phyloP scores from a whole-genome alignment of 2,888 invertebrate species.

The Vanessa cardui region DNA sequence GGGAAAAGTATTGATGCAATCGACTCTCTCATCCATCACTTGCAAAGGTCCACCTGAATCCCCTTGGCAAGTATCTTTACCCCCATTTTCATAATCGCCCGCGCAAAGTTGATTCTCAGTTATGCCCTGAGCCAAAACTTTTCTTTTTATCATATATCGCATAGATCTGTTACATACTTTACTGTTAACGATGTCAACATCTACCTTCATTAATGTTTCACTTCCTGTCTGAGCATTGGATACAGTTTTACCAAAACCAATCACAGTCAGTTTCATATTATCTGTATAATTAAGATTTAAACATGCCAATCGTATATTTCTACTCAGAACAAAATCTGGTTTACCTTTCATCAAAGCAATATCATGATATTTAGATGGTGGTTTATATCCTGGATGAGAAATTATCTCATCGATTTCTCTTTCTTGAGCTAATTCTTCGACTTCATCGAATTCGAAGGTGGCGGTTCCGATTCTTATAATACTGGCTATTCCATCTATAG shows the following conservation, averaged over 20 bases:
- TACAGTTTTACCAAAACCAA: conserved; percentile 84
- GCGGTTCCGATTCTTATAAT: conserved; percentile 81
- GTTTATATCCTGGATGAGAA: conserved; percentile 81
- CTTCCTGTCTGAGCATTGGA: conserved; percentile 69
- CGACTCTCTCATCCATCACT: conserved; percentile 63
- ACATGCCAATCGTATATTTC: conserved; percentile 85
- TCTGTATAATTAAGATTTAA: conserved; percentile 62
- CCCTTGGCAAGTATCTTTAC: conserved; percentile 76
- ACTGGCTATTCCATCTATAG: conserved; percentile 73
- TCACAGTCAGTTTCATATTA: conserved; percentile 75
- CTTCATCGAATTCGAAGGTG: conserved; percentile 75
- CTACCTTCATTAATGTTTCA: conserved; percentile 75
- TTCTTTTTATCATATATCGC: conserved; percentile 64
- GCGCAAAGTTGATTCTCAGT: conserved; percentile 70
- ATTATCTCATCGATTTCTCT: conserved; percentile 68
- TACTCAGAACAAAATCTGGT: conserved; percentile 70
- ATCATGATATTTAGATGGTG: conserved; percentile 84
- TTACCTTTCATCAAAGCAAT: conserved; percentile 85
- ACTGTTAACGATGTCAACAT: conserved; percentile 65
- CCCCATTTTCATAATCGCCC: conserved; percentile 73
- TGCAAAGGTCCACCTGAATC: conserved; percentile 79
- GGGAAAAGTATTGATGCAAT: conserved; percentile 67
- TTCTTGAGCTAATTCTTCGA: conserved; percentile 78
- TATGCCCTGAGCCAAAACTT: conserved; percentile 62
- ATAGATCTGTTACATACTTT: conserved; percentile 66